Percentiles rank a stretch among this genome's conserved stretches.
Evolutionary conservation across 2,113 vertebrate genomes (phyloP).

Genomic region (Cryptotis parvus): DNA sequence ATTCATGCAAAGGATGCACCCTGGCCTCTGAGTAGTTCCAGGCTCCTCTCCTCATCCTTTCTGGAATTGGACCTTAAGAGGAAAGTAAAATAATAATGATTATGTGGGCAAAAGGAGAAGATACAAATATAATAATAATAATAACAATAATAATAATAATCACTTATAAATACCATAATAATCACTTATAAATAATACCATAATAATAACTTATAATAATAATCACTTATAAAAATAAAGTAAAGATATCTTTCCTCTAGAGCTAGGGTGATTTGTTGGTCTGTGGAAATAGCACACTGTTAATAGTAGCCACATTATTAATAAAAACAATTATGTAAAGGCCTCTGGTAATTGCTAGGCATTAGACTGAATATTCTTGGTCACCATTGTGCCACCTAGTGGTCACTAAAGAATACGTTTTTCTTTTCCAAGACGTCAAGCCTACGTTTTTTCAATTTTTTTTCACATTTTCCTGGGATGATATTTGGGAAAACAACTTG

Average conservation of each 20-base stretch:
- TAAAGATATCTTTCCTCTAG: not conserved
- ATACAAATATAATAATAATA: too few relatives aligned
- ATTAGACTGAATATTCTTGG: constrained; percentile 67
- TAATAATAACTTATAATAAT: too few relatives aligned
- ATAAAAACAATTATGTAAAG: constrained; percentile 62
- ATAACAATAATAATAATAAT: too few relatives aligned
- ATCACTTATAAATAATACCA: too few relatives aligned
- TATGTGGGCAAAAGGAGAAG: not conserved
- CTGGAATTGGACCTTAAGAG: not conserved
- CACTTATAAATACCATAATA: too few relatives aligned
- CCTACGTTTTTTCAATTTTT: not conserved
- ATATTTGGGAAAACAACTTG: constrained; percentile 18
- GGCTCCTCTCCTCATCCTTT: not conserved
- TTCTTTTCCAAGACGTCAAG: not conserved
- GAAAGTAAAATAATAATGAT: not conserved
- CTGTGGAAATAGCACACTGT: not conserved
- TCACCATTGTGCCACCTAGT: constrained; percentile 85
- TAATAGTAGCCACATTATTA: constrained; percentile 12
- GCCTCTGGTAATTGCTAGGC: constrained; percentile 32
- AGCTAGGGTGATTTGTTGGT: not conserved
- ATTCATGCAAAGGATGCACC: too few relatives aligned
- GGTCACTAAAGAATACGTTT: constrained; percentile 61
- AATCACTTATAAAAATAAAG: not conserved
- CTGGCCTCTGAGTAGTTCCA: too few relatives aligned
- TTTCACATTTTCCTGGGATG: not conserved